A percentile compares a stretch with the other conserved stretches of the same genome.
phyloP scores from a whole-genome alignment of 2,888 invertebrate genomes.

The Parasteatoda lunata region DNA sequence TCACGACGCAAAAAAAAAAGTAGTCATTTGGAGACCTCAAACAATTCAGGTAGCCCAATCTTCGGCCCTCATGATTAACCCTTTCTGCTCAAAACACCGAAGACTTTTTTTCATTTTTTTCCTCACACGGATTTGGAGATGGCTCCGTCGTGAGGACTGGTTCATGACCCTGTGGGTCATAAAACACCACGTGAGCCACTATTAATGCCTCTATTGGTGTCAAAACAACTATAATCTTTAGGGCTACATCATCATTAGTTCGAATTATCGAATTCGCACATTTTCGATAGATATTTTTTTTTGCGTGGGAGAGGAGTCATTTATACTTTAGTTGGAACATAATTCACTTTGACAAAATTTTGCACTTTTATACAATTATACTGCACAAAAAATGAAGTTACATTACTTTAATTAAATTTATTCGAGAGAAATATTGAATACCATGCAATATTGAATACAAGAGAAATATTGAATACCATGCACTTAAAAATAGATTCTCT shows the following conservation, averaged over 20 bases:
- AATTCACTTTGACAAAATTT: too few species aligned
- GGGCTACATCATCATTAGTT: conserved; percentile 42
- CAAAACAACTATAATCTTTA: conserved; percentile 55
- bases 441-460: too few species aligned
- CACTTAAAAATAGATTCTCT: too few species aligned
- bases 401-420: too few species aligned
- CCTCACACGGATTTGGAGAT: neutral
- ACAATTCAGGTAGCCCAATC: conserved; percentile 51
- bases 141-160: conserved; percentile 39
- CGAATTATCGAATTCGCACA: too few species aligned
- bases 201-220: conserved; percentile 37
- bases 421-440: too few species aligned
- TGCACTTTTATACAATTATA: too few species aligned
- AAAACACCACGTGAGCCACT: conserved; percentile 41
- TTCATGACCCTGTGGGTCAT: conserved; percentile 40
- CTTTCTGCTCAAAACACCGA: conserved; percentile 27
- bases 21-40: conserved; percentile 11
- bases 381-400: too few species aligned
- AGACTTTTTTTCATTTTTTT: conserved; percentile 13
- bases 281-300: too few species aligned
- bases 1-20: conserved; percentile 41
- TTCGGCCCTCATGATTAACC: conserved; percentile 59
- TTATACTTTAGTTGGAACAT: too few species aligned
- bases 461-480: too few species aligned
- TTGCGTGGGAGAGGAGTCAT: too few species aligned